Base-by-base conservation (phyloP, 30 jellyfish, hydroid and myxozoan genomes). In the Hydractinia symbiolongicarpus region DNA sequence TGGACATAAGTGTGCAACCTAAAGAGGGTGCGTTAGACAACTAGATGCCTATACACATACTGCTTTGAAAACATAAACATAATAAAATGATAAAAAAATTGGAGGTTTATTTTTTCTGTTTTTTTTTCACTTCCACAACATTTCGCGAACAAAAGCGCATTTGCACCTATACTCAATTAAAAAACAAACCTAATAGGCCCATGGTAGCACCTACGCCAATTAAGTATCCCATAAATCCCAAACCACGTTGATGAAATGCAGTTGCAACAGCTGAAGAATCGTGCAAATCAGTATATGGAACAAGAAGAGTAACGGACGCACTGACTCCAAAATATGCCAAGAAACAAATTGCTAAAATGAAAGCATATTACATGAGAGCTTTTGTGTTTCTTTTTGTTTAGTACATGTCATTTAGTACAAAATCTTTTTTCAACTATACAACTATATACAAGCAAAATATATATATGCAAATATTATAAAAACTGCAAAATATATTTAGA, bases 291-390 rank as follows among this genome's bases (percentile, higher is more conserved):
- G 67, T 44, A 78, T 92, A 92, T 50, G 83, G 79, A 0, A 92
- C 96, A 96, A 92, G 87, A 58, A 92, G 77, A 6, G 96, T 92
- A 8, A 92, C 77, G 50, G 77, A 84, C 16, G 84, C 95, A 72
- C 96, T 78, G 5, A 92, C 98, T 8, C 87, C 87, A 79, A 79
- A 79, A 78, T 92, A 92, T 21, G 98, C 98, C 86, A 92, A 67
- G 68, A 92, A 92, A 73, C 98, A 92, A 5, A 92, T 67, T 0
- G 86, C 98, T 92, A 21, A 72, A 83, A 60, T 51, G 44, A 20
- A 30, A 50, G 7, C 56, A 10, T 30, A 30, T 30, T n/a, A n/a
- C n/a, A n/a, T n/a, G n/a, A n/a, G n/a, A n/a, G n/a, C n/a, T n/a
- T n/a, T n/a, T n/a, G n/a, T n/a, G n/a, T n/a, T n/a, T n/a, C n/a